These are phyloP conservation scores for Pundamilia nyererei DNA, from an alignment of 2,113 vertebrate species.

Conservation along the genomic window DNA sequence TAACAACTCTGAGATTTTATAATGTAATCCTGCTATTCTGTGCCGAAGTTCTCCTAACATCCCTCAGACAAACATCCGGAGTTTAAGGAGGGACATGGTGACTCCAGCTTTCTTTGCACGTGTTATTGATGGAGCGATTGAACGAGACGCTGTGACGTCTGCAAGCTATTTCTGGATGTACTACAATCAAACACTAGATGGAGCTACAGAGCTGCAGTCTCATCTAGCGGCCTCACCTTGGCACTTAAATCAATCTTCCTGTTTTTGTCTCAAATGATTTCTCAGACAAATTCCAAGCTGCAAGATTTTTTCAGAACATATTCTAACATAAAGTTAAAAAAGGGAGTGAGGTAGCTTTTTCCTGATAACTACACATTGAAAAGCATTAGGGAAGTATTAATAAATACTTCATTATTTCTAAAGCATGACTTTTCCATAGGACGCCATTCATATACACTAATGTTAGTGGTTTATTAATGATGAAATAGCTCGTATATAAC, in stretches of 20 bases:
- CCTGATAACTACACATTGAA: not conserved
- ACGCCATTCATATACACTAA: not conserved
- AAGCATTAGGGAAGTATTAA: not conserved
- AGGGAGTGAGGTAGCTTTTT: not conserved
- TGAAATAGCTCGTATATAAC: not conserved
- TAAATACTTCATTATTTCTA: not conserved
- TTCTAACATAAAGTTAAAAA: not conserved
- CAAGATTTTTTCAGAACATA: not conserved
- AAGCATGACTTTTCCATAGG: not conserved
- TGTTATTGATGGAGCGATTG: not conserved
- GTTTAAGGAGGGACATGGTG: not conserved
- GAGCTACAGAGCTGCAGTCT: not conserved
- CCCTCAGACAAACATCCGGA: not conserved
- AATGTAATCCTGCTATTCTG: not conserved
- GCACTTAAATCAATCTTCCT: not conserved
- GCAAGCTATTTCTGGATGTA: not conserved
- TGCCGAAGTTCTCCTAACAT: not conserved
- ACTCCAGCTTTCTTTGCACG: not conserved
- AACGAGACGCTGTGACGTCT: not conserved
- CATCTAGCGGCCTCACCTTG: not conserved
- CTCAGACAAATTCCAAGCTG: not conserved
- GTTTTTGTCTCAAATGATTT: not conserved
- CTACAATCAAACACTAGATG: constrained; percentile 16
- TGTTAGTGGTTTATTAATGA: not conserved
- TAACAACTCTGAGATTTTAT: not conserved